Evolutionary conservation across 1,140 invertebrate species (phyloP).

Genomic region (Temnothorax nylanderi): DNA sequence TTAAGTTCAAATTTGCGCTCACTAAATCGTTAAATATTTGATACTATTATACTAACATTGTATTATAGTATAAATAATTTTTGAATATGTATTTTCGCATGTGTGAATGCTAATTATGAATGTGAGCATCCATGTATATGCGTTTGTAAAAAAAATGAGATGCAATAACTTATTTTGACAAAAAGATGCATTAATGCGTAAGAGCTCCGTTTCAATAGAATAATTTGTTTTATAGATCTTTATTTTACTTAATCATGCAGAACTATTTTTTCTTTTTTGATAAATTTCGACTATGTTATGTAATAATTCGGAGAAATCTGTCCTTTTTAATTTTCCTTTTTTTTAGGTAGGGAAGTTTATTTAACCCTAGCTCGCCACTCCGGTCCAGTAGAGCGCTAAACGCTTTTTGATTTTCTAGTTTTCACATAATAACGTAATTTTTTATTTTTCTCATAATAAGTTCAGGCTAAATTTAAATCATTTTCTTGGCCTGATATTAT

Average conservation of each 20-base stretch:
- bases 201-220: background rate
- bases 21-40: conserved; percentile 10
- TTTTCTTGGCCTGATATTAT: too few species aligned
- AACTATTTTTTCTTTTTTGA: background rate
- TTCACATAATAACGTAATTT: too few species aligned
- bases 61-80: conserved; percentile 32
- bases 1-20: background rate
- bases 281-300: background rate
- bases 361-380: background rate
- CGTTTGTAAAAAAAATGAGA: background rate
- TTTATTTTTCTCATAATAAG: rapidly evolving
- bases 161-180: conserved; percentile 7
- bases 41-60: background rate
- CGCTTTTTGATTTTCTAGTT: too few species aligned
- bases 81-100: background rate
- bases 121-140: background rate
- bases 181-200: background rate
- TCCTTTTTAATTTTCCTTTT: background rate
- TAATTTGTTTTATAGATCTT: background rate
- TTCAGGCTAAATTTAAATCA: too few species aligned
- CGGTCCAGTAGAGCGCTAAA: too few species aligned
- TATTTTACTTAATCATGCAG: background rate
- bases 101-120: background rate
- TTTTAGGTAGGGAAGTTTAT: background rate
- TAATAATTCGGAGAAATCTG: background rate